Conservation (phyloP, 2,113 vertebrate genomes). For the Lagopus muta region DNA sequence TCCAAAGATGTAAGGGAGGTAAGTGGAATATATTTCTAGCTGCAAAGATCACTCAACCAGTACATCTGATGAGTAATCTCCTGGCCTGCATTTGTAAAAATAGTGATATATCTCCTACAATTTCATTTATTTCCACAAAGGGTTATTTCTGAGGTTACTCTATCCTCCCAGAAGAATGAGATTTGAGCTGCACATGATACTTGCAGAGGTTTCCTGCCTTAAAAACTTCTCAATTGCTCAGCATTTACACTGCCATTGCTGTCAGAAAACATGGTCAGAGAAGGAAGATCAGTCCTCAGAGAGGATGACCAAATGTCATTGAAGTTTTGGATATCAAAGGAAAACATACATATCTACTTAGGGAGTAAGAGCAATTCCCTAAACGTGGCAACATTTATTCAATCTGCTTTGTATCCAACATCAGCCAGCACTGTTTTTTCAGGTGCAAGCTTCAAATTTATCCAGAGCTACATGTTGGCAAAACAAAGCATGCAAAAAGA, state of each 20-base stretch:
- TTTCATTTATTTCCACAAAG: background rate
- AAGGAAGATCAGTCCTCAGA: background rate
- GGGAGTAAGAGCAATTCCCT: background rate
- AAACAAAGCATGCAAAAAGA: background rate
- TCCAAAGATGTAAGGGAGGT: background rate
- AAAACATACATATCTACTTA: background rate
- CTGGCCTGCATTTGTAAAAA: background rate
- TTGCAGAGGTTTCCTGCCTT: background rate
- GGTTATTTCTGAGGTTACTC: background rate
- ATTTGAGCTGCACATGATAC: background rate
- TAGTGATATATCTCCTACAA: background rate
- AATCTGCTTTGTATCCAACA: background rate
- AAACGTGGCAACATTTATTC: background rate
- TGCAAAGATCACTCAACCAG: background rate
- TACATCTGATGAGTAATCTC: background rate
- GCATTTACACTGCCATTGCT: background rate
- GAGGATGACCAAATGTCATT: background rate
- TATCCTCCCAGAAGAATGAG: background rate
- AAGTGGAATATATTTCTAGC: background rate
- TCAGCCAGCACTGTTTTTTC: constrained; percentile 5
- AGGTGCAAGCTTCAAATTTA: constrained; percentile 25
- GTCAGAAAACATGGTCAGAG: background rate
- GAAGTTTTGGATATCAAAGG: background rate
- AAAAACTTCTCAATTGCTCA: background rate
- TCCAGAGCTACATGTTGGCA: background rate